Base-by-base conservation (phyloP, 2,888 invertebrate genomes). In the Leucophenga montana region DNA sequence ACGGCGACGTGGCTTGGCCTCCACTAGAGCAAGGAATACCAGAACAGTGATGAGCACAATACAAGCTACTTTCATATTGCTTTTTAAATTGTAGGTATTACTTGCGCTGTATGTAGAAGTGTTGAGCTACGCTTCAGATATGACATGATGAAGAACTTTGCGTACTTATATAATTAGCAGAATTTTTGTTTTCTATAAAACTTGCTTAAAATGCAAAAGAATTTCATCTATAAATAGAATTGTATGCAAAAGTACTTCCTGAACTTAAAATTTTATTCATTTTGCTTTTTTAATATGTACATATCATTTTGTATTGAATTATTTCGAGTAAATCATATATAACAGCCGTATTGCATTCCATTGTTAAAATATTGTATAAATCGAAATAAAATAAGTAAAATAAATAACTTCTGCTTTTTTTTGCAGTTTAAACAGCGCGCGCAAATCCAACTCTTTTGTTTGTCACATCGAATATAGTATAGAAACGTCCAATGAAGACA, bases 401-500 rank as follows among this genome's bases (percentile, higher is more conserved):
- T 27, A 27, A 2, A 27, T 3, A 27, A 27, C 4, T 27, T 27
- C 27, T n/a, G n/a, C n/a, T n/a, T n/a, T n/a, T n/a, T n/a, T n/a
- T 27, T 27, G 2, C 4, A 27, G 27, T 27, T 27, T 27, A 27
- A 27, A 27, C 27, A 0, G 72, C 71, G 20, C 68, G 66, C 1
- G 97, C 97, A 90, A 97, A 96, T 71, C 97, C 97, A 82, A 97
- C 91, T 66, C 95, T 92, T 83, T 92, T 91, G 85, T 95, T 94
- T 75, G 91, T 93, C 87, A 94, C 90, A 90, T 97, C 97, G 89
- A 97, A 97, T 90, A 96, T 95, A 0, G 97, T 96, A 91, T 97
- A 97, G 90, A 92, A 97, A 84, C 92, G 93, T 67, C 97, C 97
- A 87, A 97, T 95, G 90, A 97, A 97, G 75, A 97, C 95, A 89